Conservation (phyloP, 1,140 invertebrate genomes). For the Panulirus ornatus region DNA sequence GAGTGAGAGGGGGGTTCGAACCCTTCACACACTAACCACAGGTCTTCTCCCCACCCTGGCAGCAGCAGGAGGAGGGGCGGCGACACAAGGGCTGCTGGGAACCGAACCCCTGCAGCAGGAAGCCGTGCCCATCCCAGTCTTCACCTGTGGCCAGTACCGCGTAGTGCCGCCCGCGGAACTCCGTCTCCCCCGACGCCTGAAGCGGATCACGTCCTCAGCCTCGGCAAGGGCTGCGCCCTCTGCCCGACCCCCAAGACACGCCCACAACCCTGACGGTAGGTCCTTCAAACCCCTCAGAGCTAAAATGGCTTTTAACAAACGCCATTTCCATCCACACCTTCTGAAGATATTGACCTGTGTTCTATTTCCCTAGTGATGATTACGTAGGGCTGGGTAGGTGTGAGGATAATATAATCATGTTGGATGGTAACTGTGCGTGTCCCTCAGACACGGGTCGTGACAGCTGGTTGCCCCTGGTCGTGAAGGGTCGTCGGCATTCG, state of each 20-base stretch:
- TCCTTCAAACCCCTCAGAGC: too few relatives aligned
- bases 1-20: too few relatives aligned
- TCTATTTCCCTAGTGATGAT: too few relatives aligned
- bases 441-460: background rate
- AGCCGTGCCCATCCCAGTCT: slow-evolving; percentile 51
- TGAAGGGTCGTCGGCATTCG: slow-evolving; percentile 27
- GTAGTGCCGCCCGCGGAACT: background rate
- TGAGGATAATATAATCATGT: background rate
- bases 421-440: background rate
- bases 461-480: background rate
- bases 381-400: too few relatives aligned
- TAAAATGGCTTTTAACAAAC: too few relatives aligned
- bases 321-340: too few relatives aligned
- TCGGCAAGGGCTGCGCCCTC: slow-evolving; percentile 33
- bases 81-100: too few relatives aligned
- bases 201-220: slow-evolving; percentile 33
- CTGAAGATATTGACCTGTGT: too few relatives aligned
- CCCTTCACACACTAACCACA: too few relatives aligned
- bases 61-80: too few relatives aligned
- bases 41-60: too few relatives aligned
- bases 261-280: slow-evolving; percentile 19
- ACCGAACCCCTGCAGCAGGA: too few relatives aligned
- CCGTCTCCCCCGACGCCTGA: background rate
- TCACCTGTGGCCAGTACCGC: slow-evolving; percentile 43
- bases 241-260: background rate